phyloP scores from a whole-genome alignment of 2,797 vertebrate species.

The Sebastes itinus region DNA sequence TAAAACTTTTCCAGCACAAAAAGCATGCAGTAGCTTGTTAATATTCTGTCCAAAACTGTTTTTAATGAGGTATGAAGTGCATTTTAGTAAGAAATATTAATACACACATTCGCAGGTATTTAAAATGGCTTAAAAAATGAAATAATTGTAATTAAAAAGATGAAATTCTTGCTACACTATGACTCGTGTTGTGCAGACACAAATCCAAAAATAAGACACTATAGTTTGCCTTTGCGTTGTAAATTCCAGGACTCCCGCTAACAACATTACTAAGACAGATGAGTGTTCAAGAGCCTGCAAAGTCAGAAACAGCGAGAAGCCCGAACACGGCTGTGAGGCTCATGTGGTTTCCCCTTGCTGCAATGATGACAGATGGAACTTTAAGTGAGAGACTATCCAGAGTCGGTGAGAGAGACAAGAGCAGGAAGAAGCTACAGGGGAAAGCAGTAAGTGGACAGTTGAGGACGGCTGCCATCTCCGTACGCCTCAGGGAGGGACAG shows the following conservation, averaged over 20 bases:
- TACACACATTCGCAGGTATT: neutral
- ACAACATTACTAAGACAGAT: neutral
- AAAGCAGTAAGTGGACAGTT: conserved; percentile 51
- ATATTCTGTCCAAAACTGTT: neutral
- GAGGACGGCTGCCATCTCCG: conserved; percentile 32
- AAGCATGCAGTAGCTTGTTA: neutral
- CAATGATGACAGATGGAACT: conserved; percentile 36
- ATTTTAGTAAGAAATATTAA: neutral
- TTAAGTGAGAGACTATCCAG: conserved; percentile 54
- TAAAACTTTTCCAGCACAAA: neutral
- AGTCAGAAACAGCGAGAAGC: neutral
- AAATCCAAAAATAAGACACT: neutral
- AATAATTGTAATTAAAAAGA: neutral
- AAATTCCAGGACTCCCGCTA: neutral
- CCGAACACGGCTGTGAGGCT: conserved; percentile 19
- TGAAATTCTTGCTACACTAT: neutral
- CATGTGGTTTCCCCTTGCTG: neutral
- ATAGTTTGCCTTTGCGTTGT: neutral
- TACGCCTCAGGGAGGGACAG: conserved; percentile 52
- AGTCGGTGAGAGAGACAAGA: conserved; percentile 32
- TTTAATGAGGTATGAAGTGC: neutral
- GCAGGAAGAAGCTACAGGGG: conserved; percentile 34
- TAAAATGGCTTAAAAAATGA: neutral
- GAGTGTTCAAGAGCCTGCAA: neutral
- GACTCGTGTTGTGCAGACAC: neutral